Evolutionary conservation across 2,797 vertebrate genomes (phyloP).

Genomic region (Hafferia zeledoni): DNA sequence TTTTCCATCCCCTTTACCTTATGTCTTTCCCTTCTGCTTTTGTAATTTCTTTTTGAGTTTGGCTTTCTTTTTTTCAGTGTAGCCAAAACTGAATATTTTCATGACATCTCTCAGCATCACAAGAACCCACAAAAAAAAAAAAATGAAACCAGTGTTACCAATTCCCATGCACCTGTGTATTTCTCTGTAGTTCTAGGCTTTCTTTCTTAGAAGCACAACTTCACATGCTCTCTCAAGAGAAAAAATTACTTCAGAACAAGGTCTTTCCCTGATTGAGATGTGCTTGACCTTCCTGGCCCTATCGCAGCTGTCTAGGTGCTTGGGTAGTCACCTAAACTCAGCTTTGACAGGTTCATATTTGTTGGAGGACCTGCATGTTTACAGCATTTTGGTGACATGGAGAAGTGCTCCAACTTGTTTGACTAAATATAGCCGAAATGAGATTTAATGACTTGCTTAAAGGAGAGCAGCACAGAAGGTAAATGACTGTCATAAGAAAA

Average conservation of each 20-base stretch:
- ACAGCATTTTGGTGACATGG: neutral
- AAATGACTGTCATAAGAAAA: neutral
- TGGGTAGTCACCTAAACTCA: neutral
- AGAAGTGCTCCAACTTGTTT: neutral
- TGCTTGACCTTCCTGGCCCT: neutral
- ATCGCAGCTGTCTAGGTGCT: neutral
- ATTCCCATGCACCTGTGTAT: neutral
- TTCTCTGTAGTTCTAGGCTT: neutral
- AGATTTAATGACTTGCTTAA: neutral
- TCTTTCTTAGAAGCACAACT: neutral
- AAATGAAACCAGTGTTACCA: neutral
- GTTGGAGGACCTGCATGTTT: neutral
- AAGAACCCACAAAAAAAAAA: neutral
- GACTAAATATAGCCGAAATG: neutral
- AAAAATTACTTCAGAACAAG: neutral
- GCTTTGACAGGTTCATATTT: neutral
- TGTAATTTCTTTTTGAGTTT: neutral
- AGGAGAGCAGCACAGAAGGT: neutral
- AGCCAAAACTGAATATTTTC: neutral
- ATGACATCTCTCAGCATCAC: neutral
- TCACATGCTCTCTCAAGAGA: neutral
- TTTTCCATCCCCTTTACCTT: slow-evolving; percentile 35
- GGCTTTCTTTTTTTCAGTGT: neutral
- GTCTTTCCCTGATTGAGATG: neutral
- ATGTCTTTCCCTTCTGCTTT: neutral